Evolutionary conservation across 2,888 invertebrate genomes (phyloP).

Genomic region (Tipula vernalis): DNA sequence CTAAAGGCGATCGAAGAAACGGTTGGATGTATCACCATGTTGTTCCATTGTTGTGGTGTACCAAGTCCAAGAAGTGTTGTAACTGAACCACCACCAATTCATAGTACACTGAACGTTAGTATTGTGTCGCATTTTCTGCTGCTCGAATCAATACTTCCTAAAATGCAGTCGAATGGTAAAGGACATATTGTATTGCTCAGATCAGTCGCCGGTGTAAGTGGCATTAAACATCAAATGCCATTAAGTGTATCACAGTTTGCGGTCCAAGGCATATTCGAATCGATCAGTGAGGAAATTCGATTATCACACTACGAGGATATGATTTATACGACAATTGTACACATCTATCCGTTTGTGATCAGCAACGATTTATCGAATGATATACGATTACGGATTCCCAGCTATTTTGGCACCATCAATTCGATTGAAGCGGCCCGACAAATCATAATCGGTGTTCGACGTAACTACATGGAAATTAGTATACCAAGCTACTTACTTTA

Average conservation of each 20-base stretch:
- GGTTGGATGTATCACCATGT: slow-evolving; percentile 45
- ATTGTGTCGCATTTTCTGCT: slow-evolving; percentile 51
- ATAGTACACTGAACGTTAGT: slow-evolving; percentile 43
- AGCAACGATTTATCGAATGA: slow-evolving; percentile 40
- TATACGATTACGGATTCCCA: slow-evolving; percentile 46
- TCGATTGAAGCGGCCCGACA: slow-evolving; percentile 43
- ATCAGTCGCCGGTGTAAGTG: slow-evolving; percentile 48
- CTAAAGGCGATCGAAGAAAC: slow-evolving; percentile 39
- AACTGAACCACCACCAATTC: slow-evolving; percentile 41
- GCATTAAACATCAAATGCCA: slow-evolving; percentile 44
- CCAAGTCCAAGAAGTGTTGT: slow-evolving; percentile 45
- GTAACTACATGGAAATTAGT: slow-evolving; percentile 48
- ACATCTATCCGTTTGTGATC: slow-evolving; percentile 50
- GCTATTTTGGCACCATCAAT: slow-evolving; percentile 50
- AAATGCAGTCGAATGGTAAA: slow-evolving; percentile 43
- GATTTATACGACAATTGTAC: slow-evolving; percentile 45
- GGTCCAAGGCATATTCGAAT: slow-evolving; percentile 50
- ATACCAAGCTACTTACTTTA: slow-evolving; percentile 47
- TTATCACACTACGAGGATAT: slow-evolving; percentile 39
- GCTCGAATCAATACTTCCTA: slow-evolving; percentile 45
- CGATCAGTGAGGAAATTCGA: slow-evolving; percentile 46
- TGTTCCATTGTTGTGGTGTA: slow-evolving; percentile 50
- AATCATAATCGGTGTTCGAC: slow-evolving; percentile 47
- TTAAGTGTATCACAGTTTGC: slow-evolving; percentile 53
- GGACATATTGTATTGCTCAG: slow-evolving; percentile 50